These are phyloP conservation scores for Adelosebastes latens DNA, from an alignment of 2,797 vertebrate species.

Conservation along the genomic window DNA sequence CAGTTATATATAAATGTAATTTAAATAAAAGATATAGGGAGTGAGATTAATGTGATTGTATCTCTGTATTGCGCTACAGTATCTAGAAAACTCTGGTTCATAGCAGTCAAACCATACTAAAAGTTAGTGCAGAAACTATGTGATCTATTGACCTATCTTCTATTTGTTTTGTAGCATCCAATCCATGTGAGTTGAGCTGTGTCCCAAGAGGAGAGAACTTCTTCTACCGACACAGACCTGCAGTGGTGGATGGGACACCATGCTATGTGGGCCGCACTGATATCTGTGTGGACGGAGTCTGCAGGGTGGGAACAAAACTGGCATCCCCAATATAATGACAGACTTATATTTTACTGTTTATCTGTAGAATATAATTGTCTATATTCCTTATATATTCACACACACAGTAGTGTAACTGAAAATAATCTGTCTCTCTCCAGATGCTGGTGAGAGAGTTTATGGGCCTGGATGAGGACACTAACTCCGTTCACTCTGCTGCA, in stretches of 20 bases:
- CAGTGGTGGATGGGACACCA: slow-evolving; percentile 89
- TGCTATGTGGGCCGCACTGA: slow-evolving; percentile 89
- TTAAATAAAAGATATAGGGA: neutral
- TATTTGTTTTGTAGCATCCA: slow-evolving; percentile 77
- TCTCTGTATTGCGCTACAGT: too few species aligned
- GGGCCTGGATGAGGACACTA: slow-evolving; percentile 81
- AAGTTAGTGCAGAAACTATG: neutral
- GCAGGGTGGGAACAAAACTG: slow-evolving; percentile 81
- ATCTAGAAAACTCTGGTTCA: neutral
- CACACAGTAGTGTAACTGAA: neutral
- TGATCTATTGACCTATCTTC: neutral
- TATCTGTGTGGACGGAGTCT: slow-evolving; percentile 90
- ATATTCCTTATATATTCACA: neutral
- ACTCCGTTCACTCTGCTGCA: slow-evolving; percentile 23
- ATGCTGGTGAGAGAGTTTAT: slow-evolving; percentile 82
- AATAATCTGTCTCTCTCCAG: slow-evolving; percentile 67
- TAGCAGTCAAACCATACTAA: neutral
- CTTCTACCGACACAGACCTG: slow-evolving; percentile 87
- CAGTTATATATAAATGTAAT: neutral
- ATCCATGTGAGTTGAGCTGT: slow-evolving; percentile 93
- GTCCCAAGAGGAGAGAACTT: slow-evolving; percentile 92
- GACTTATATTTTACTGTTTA: neutral
- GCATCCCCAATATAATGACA: neutral
- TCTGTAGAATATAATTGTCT: neutral
- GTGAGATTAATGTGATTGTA: neutral